Percentiles rank a stretch among this genome's conserved stretches.
Conservation (phyloP, 2,888 invertebrate species). For the Theodoxus fluviatilis region DNA sequence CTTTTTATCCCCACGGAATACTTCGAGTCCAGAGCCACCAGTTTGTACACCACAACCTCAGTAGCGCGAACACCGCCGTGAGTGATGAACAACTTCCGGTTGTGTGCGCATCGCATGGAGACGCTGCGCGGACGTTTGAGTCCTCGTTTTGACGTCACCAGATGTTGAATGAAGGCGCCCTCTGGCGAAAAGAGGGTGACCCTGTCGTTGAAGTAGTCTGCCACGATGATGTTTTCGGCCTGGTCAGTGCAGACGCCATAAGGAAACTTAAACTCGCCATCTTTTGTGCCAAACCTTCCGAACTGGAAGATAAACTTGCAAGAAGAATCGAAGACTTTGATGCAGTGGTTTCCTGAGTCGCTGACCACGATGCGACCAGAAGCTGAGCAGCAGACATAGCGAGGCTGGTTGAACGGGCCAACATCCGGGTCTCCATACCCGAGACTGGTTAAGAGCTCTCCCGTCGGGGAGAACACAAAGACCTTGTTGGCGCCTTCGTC, state of each 20-base stretch:
- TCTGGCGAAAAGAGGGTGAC: constrained; percentile 42
- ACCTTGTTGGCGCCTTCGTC: constrained; percentile 66
- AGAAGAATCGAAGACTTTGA: constrained; percentile 65
- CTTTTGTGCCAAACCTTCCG: constrained; percentile 65
- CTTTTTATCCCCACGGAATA: no score
- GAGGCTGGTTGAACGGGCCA: constrained; percentile 66
- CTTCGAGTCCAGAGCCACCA: no score
- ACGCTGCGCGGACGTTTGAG: constrained; percentile 38
- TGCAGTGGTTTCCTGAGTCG: constrained; percentile 68
- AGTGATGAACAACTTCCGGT: constrained; percentile 34
- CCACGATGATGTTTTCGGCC: constrained; percentile 66
- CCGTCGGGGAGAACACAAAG: constrained; percentile 30
- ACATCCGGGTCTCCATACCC: not conserved
- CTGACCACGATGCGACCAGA: constrained; percentile 65
- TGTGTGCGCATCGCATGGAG: constrained; percentile 30
- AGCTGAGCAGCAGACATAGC: constrained; percentile 66
- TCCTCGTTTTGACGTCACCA: constrained; percentile 37
- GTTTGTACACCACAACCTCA: constrained; percentile 31
- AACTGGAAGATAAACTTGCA: constrained; percentile 65
- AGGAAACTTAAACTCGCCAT: constrained; percentile 68
- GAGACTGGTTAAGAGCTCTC: constrained; percentile 28
- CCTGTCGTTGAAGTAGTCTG: constrained; percentile 67
- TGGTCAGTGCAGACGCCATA: constrained; percentile 67
- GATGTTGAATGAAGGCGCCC: constrained; percentile 45
- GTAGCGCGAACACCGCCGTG: constrained; percentile 36